Evolutionary conservation across 2,113 vertebrate genomes (phyloP), one percentile per base, ranked within the genome.

Genomic region (Alethe diademata): DNA sequence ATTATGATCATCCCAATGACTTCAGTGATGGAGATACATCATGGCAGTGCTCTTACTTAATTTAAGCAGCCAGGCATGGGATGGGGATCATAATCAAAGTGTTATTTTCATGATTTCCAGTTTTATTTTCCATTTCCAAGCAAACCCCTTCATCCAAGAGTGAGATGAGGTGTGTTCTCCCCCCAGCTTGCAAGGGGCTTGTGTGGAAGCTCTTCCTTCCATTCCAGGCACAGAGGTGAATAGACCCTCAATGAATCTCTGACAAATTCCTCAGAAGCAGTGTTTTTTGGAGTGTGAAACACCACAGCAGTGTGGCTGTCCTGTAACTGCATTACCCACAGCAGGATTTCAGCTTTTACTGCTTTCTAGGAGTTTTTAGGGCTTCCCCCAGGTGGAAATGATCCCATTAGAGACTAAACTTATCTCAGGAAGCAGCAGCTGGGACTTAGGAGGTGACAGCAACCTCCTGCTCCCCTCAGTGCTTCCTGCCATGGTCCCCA

Each of bases 1-100:
- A 11, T 51, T 45, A 2, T 12, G 50, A 1, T 6, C 51, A 3
- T 8, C n/a, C 70, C 65, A 8, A 0, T 1, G 40, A 10, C 9
- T 48, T 4, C 31, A 18, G 42, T 8, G 50, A 40, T 10, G 47
- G 7, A 38, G 14, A 4, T 1, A 1, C 16, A 12, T 14, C 23
- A 1, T 4, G 43, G 62, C 65, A 48, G 25, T 2, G 54, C 16
- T 53, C 38, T 43, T 2, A 0, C 47, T 36, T 38, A 3, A 45
- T 83, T 40, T 33, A 20, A 50, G 29, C 48, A 53, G 6, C 50
- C 64, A 29, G 48, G 56, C 26, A 2, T 2, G 38, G 11, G 12
- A 5, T 9, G 61, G 72, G 42, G 43, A 53, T 16, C 40, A 2
- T 1, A 51, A 36, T 8, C 33, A 22, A 16, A 71, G 11, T 29